Base-by-base conservation (phyloP, 2,888 invertebrate genomes). In the Listrodromus nycthemerus region DNA sequence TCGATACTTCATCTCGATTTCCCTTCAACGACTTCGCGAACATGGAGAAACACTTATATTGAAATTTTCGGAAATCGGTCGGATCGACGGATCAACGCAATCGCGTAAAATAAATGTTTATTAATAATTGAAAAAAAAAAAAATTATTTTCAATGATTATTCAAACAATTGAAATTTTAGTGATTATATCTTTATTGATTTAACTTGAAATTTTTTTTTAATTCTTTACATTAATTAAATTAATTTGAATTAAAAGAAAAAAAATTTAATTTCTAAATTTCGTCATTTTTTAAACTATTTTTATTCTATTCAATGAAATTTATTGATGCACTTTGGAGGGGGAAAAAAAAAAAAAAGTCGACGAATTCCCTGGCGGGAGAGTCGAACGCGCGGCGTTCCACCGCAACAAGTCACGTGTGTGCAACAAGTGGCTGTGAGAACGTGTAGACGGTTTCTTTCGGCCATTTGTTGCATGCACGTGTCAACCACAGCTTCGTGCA, bases 361-460 rank as follows among this genome's bases (percentile, higher is more conserved):
- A 30, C 1, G 10, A 16, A 16, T 30, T 61, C 7, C 61, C 30
- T 0, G 1, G 50, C 19, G 2, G 50, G 19, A 30, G 6, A 24
- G 16, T 61, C 27, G 30, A 61, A 16, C 16, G 16, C 61, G 10
- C 61, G 30, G 30, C n/a, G 50, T n/a, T 27, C 33, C 21, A 33
- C 27, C 63, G 74, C 63, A 21, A 74, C 50, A 63, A 74, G 74
- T 74, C 74, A 74, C 63, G 74, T 74, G 63, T 48, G 48, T 50
- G 30, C 69, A 61, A 30, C 61, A 61, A 61, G 50, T 48, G 61
- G 33, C 19, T 48, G 48, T 13, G 48, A 58, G 65, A 19, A 19
- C 19, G 61, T 16, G 37, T 1, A 2, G 10, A 37, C 37, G 10
- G 37, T 37, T 37, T 37, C 37, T 2, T 10, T 37, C 1, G 1